A percentile compares a stretch with the other conserved stretches of the same genome.
Evolutionary conservation across 35 echinoderm and acorn worm species (phyloP).

Genomic region (Chiridota heheva): DNA sequence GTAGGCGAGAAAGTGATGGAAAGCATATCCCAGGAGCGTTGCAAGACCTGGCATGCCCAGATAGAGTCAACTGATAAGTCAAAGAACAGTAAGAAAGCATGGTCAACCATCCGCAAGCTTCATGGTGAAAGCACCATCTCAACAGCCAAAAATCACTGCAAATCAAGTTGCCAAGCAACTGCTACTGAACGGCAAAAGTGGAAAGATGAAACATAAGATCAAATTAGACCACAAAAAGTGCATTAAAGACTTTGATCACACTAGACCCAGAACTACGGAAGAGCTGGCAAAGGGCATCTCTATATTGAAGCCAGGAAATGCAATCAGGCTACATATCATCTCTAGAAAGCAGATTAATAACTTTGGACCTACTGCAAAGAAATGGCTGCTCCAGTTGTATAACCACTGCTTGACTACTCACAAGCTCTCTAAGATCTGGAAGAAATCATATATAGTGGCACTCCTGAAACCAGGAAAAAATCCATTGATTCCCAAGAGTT

Average conservation of each 20-base stretch:
- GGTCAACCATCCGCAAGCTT: no score
- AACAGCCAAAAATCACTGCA: constrained; percentile 9
- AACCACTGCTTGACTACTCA: constrained; percentile 32
- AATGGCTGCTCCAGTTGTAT: constrained; percentile 43
- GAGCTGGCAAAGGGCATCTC: constrained; percentile 16
- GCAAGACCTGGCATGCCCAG: not conserved
- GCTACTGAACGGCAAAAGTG: not conserved
- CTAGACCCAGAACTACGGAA: constrained; percentile 2
- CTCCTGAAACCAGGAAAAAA: constrained; percentile 62
- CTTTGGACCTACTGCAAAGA: constrained; percentile 25
- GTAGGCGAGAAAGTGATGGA: constrained; percentile 3
- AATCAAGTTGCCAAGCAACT: constrained; percentile 24
- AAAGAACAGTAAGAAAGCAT: no score
- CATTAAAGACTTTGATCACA: not conserved
- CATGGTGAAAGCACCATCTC: not conserved
- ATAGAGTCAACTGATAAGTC: not conserved
- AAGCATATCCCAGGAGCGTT: not conserved
- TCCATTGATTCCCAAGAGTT: constrained; percentile 32
- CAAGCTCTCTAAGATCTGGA: constrained; percentile 39
- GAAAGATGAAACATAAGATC: constrained; percentile 9
- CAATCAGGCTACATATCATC: constrained; percentile 32
- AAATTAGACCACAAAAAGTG: constrained; percentile 18
- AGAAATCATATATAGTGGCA: constrained; percentile 40
- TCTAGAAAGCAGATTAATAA: constrained; percentile 56
- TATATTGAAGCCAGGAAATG: constrained; percentile 24